These are phyloP conservation scores for Eonycteris spelaea DNA, from an alignment of 2,113 vertebrate species.

Conservation along the genomic window DNA sequence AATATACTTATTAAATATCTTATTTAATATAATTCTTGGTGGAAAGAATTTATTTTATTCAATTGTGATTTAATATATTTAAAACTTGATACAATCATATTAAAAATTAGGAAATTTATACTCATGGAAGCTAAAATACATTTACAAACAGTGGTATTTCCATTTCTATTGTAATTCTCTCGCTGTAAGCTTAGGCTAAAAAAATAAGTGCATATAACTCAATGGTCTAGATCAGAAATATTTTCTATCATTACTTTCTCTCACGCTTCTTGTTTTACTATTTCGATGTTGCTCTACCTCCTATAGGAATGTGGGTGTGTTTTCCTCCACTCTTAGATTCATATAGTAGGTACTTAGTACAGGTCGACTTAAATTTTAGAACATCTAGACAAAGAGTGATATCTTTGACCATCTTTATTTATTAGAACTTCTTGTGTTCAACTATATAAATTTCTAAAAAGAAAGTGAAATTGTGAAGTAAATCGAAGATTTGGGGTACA, in stretches of 20 bases:
- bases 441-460: too few relatives aligned
- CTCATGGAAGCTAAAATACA: too few relatives aligned
- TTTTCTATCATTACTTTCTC: not conserved
- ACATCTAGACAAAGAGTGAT: not conserved
- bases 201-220: too few relatives aligned
- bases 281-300: not conserved
- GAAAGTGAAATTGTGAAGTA: too few relatives aligned
- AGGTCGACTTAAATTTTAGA: too few relatives aligned
- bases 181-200: too few relatives aligned
- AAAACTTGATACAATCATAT: not conserved
- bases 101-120: not conserved
- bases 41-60: not conserved
- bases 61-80: too few relatives aligned
- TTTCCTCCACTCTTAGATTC: not conserved
- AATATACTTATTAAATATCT: not conserved
- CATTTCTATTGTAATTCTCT: too few relatives aligned
- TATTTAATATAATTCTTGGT: not conserved
- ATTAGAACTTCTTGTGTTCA: too few relatives aligned
- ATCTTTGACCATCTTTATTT: not conserved
- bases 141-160: too few relatives aligned
- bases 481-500: too few relatives aligned
- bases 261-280: not conserved
- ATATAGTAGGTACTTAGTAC: not conserved
- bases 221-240: too few relatives aligned
- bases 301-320: not conserved